Evolutionary conservation across 2,797 vertebrate genomes (phyloP), one percentile per base, ranked within the genome.

Genomic region (Centropyge bicolor): DNA sequence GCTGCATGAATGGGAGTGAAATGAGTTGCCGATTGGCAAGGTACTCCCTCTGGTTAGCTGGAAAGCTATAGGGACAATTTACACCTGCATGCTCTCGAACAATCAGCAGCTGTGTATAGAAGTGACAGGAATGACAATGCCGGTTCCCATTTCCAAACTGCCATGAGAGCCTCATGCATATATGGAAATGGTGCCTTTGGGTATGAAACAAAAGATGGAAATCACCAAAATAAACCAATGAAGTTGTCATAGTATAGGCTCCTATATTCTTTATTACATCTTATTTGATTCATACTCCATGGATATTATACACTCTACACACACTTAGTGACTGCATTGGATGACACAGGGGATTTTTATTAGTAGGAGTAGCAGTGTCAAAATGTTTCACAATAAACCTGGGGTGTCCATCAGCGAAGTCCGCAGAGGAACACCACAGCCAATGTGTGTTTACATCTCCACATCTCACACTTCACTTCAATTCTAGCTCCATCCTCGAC

Each of bases 41-140:
- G 70, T 72, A 11, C 68, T 76, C 75, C 73, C 77, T 66, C 74
- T 76, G 70, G 78, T 83, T 81, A 76, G 80, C 56, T 72, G 70
- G 84, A 76, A 55, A 69, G 86, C 82, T 62, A 73, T 31, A 35
- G 49, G 77, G 54, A 84, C 69, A 85, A 86, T 89, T 88, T 82
- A 70, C 48, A 86, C 69, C 70, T 84, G 66, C 31, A 24, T 68
- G 72, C 74, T 72, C 76, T 80, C 49, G 76, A 76, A 80, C 74
- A 79, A 68, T 63, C 64, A 54, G 73, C 36, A 5, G 51, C 84
- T 84, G 70, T 76, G 81, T 36, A 63, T 59, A 46, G 73, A 70
- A 70, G 57, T 69, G 78, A 80, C 63, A 74, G 68, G 71, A 74
- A 76, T 89, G 54, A 67, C 31, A 62, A 70, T 49, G 45, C 40